These are phyloP conservation scores for Rhinichthys klamathensis DNA, from an alignment of 2,113 vertebrate species.

Conservation along the genomic window DNA sequence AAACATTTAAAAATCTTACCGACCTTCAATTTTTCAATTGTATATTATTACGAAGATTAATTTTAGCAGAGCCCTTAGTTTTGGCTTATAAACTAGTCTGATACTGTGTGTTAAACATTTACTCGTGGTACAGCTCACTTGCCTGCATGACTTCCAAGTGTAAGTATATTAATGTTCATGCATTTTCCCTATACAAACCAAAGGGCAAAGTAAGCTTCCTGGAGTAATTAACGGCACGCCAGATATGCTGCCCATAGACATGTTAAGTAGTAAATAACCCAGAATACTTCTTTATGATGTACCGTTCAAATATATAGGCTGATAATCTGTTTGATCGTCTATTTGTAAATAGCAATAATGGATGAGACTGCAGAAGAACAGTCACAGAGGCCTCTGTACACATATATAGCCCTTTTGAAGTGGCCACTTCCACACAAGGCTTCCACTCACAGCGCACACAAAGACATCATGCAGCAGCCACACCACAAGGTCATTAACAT, in stretches of 20 bases:
- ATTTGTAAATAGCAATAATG: neutral
- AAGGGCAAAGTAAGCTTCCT: neutral
- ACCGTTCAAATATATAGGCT: neutral
- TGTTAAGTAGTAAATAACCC: neutral
- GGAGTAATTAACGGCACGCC: neutral
- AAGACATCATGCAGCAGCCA: conserved; percentile 42
- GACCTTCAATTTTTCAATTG: neutral
- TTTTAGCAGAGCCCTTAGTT: neutral
- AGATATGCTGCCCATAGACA: neutral
- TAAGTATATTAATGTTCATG: neutral
- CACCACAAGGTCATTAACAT: conserved; percentile 47
- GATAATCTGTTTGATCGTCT: neutral
- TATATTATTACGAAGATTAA: neutral
- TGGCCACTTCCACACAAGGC: conserved; percentile 45
- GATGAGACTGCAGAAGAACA: neutral
- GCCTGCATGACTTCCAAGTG: neutral
- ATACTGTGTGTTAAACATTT: no score
- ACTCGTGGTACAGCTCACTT: no score
- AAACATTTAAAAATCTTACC: neutral
- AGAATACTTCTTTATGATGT: neutral
- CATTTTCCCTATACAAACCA: neutral
- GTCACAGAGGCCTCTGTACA: conserved; percentile 7
- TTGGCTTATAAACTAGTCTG: no score
- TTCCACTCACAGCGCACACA: conserved; percentile 40
- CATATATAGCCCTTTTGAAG: conserved; percentile 46